Conservation (phyloP, 2,113 vertebrate species). For the Chamaetylas fuelleborni region DNA sequence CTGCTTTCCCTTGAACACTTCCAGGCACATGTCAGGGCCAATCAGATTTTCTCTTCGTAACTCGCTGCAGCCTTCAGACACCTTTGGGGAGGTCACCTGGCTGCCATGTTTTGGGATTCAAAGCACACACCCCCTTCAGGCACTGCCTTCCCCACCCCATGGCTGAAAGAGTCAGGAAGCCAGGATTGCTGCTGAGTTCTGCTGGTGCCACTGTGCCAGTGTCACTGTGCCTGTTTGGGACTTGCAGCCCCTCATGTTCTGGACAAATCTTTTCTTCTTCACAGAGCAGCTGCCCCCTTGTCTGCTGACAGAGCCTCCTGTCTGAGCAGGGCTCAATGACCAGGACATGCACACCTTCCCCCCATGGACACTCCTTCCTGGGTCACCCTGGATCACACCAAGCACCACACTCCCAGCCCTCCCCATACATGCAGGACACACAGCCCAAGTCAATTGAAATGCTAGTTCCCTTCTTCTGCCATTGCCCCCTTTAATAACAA, state of each 20-base stretch:
- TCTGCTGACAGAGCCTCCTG: neutral
- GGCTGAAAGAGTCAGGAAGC: neutral
- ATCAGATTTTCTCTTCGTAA: neutral
- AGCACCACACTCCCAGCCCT: neutral
- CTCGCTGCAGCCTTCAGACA: neutral
- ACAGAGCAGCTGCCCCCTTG: neutral
- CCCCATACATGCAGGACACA: neutral
- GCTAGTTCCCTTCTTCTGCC: neutral
- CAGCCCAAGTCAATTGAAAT: neutral
- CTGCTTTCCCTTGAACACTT: neutral
- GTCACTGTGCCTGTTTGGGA: neutral
- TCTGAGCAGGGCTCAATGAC: neutral
- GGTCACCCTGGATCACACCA: too few species aligned
- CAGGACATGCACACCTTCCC: neutral
- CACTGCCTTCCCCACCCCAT: neutral
- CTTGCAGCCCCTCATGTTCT: accelerated
- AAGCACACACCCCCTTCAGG: neutral
- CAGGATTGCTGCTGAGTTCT: neutral
- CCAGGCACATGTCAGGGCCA: accelerated
- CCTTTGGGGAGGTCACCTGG: neutral
- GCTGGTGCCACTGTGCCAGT: neutral
- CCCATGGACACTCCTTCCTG: too few species aligned
- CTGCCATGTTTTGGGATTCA: accelerated
- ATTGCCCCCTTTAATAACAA: neutral
- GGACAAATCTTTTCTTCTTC: neutral